phyloP scores from a whole-genome alignment of 1,140 invertebrate species.

The Periplaneta americana region DNA sequence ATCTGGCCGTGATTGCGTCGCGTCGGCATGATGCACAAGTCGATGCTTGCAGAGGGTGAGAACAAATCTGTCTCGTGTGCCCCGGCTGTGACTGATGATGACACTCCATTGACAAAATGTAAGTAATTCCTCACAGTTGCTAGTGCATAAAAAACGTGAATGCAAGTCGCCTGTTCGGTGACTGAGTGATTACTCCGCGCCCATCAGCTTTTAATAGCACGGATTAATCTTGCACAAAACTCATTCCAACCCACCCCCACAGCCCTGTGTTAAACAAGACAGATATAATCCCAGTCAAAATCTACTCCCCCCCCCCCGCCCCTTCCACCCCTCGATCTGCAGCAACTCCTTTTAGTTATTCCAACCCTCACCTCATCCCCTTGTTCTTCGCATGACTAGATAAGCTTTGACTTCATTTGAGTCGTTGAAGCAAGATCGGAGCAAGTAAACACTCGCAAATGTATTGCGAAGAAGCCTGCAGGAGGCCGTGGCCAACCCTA shows the following conservation, averaged over 20 bases:
- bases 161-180: neutral
- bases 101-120: neutral
- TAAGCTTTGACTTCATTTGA: neutral
- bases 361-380: neutral
- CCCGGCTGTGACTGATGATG: neutral
- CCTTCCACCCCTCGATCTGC: neutral
- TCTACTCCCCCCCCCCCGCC: neutral
- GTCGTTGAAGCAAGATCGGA: neutral
- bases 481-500: no score
- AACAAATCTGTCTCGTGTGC: neutral
- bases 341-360: neutral
- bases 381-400: neutral
- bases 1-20: neutral
- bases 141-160: neutral
- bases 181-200: neutral
- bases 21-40: neutral
- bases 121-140: neutral
- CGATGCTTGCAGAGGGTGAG: no score
- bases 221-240: neutral
- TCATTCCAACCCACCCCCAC: neutral
- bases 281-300: neutral
- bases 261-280: neutral
- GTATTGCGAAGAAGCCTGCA: no score
- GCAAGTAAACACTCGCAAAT: no score
- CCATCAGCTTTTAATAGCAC: neutral